These are phyloP conservation scores for Thalpophila matura DNA, from an alignment of 2,888 invertebrate species.

Conservation along the genomic window DNA sequence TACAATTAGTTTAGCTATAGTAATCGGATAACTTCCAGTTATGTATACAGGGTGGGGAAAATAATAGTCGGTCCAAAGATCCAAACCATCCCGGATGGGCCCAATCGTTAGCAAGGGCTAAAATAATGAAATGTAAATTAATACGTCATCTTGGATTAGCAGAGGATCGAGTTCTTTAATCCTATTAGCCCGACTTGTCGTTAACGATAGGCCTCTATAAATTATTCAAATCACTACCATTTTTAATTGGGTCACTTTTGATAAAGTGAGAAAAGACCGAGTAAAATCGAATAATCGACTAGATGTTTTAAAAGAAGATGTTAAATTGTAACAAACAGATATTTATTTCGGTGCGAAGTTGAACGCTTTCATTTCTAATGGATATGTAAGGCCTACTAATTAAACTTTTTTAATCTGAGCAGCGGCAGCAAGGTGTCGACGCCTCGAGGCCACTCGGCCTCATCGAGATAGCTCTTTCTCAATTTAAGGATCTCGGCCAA, in stretches of 20 bases:
- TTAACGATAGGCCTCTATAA: conserved; percentile 68
- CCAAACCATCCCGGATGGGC: conserved; percentile 46
- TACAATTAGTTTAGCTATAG: conserved; percentile 24
- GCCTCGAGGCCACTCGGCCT: conserved; percentile 78
- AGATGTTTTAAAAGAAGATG: not conserved
- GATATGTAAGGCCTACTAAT: conserved; percentile 78
- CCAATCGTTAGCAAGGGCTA: conserved; percentile 55
- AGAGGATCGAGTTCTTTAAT: conserved; percentile 75
- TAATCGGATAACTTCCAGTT: conserved; percentile 39
- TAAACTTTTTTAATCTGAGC: conserved; percentile 86
- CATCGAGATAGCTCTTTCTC: conserved; percentile 86
- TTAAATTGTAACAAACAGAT: conserved; percentile 29
- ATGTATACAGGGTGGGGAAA: conserved; percentile 33
- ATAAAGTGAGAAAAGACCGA: conserved; percentile 21
- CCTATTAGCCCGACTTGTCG: conserved; percentile 73
- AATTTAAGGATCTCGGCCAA: conserved; percentile 85
- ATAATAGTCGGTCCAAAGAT: conserved; percentile 46
- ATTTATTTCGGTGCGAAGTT: conserved; percentile 41
- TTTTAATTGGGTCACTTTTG: conserved; percentile 65
- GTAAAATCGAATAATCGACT: conserved; percentile 12
- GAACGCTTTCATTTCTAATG: conserved; percentile 63
- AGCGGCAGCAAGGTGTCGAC: conserved; percentile 81
- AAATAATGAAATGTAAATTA: conserved; percentile 82
- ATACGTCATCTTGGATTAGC: conserved; percentile 78
- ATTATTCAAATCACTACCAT: conserved; percentile 63